Conservation (phyloP, 1,140 invertebrate species). For the Leptoteleia sp. region DNA sequence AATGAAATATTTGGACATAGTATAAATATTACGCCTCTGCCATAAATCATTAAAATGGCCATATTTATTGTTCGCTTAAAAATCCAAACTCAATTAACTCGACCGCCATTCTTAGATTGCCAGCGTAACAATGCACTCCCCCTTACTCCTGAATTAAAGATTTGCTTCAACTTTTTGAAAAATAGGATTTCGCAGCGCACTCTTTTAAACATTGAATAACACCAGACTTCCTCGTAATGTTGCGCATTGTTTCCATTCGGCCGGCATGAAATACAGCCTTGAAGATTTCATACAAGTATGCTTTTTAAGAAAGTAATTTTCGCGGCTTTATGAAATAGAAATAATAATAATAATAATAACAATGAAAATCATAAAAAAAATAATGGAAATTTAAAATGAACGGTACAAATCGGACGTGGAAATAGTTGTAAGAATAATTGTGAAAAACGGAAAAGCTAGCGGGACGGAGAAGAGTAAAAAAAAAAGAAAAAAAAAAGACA, state of each 20-base stretch:
- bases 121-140: not conserved
- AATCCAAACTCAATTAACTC: conserved; percentile 1
- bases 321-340: conserved; percentile 27
- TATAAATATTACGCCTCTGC: too few relatives aligned
- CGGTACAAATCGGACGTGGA: too few relatives aligned
- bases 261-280: conserved; percentile 10
- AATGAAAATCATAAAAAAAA: too few relatives aligned
- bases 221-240: conserved; percentile 8
- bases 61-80: conserved; percentile 6
- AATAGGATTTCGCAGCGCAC: conserved; percentile 18
- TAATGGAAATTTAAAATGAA: too few relatives aligned
- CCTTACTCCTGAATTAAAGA: conserved; percentile 17
- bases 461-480: too few relatives aligned
- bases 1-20: too few relatives aligned
- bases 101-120: conserved; percentile 2
- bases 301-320: conserved; percentile 32
- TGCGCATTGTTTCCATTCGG: conserved; percentile 16
- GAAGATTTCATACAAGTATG: conserved; percentile 24
- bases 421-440: too few relatives aligned
- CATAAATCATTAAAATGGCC: not conserved
- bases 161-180: conserved; percentile 33
- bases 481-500: too few relatives aligned
- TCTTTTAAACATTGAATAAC: conserved; percentile 39
- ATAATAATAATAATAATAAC: too few relatives aligned
- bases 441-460: too few relatives aligned